Evolutionary conservation across 2,113 vertebrate genomes (phyloP).

Genomic region (Setophaga kirtlandii): DNA sequence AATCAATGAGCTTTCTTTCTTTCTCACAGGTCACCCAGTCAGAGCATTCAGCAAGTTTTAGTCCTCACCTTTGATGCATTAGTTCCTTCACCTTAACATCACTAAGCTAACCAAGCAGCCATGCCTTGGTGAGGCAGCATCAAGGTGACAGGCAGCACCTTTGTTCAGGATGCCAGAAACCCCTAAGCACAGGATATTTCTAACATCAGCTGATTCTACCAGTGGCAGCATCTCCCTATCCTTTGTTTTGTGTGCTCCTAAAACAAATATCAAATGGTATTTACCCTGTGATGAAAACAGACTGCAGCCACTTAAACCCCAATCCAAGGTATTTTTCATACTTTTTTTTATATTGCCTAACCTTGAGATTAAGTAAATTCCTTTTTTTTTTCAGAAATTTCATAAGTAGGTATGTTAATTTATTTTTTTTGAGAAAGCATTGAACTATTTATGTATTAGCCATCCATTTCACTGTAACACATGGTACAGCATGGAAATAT

Average conservation of each 20-base stretch:
- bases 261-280: background rate
- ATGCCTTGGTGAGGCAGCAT: background rate
- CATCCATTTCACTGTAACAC: background rate
- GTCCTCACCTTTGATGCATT: background rate
- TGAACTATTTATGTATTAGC: background rate
- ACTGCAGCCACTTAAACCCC: background rate
- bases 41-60: background rate
- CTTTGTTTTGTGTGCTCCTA: background rate
- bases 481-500: background rate
- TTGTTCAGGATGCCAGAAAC: background rate
- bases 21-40: accelerated
- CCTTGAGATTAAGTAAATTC: background rate
- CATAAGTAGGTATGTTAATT: background rate
- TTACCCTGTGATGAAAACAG: background rate
- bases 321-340: background rate
- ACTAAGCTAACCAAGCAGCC: background rate
- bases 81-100: background rate
- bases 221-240: background rate
- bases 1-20: background rate
- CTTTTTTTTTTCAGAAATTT: background rate
- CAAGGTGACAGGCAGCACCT: background rate
- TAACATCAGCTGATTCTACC: background rate
- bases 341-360: background rate
- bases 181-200: background rate
- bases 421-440: background rate